Percentiles rank a stretch among this genome's conserved stretches.
Evolutionary conservation across 2,797 vertebrate species (phyloP).

Genomic region (Acestrorhynchus altus): DNA sequence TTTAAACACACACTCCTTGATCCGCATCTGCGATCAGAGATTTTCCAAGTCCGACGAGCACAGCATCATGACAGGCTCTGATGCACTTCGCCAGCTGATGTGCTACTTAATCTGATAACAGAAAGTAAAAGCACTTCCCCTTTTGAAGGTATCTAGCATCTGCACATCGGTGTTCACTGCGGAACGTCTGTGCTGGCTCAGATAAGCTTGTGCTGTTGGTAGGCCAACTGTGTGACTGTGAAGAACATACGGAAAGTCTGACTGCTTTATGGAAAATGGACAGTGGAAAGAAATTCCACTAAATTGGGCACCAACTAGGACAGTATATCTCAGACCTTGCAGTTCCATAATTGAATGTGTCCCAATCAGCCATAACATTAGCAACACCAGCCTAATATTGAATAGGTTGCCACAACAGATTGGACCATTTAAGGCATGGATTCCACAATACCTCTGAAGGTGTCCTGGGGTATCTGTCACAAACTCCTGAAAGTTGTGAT

Average conservation of each 20-base stretch:
- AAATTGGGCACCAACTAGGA: no score
- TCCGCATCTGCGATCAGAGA: constrained; percentile 9
- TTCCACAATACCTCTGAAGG: no score
- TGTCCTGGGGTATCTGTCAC: no score
- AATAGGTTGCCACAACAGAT: no score
- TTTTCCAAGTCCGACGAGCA: constrained; percentile 22
- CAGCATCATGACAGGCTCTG: constrained; percentile 16
- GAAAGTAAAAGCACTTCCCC: constrained; percentile 26
- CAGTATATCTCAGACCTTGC: no score
- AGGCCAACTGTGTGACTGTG: not conserved
- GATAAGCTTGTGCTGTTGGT: constrained; percentile 7
- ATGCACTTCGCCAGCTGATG: constrained; percentile 5
- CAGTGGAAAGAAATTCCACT: not conserved
- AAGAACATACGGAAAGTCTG: not conserved
- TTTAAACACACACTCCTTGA: not conserved
- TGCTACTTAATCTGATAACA: not conserved
- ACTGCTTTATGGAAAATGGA: not conserved
- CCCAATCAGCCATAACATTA: no score
- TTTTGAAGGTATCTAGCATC: constrained; percentile 10
- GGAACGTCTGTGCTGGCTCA: not conserved
- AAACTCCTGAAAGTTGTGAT: no score
- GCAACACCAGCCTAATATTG: no score
- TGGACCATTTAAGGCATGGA: no score
- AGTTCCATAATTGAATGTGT: no score
- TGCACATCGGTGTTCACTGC: constrained; percentile 4